Base-by-base conservation (phyloP, 1,140 invertebrate genomes). In the Aphis gossypii region DNA sequence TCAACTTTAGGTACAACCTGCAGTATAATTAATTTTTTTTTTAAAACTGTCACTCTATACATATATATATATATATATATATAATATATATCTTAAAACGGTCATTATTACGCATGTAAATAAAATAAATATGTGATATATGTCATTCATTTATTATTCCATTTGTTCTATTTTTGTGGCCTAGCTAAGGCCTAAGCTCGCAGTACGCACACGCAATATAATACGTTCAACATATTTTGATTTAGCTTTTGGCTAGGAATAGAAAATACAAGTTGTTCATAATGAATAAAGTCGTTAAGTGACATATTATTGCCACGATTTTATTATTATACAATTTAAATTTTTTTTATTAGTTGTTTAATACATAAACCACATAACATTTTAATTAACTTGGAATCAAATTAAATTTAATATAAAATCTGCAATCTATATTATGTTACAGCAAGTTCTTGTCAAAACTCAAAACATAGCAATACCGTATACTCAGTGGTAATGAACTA, bases 91-190 rank as follows among this genome's bases (percentile, higher is more conserved):
- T 51, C 18, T 51, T 51, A 51, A 51, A 51, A 51, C 48, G 48
- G 14, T 51, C 48, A 14, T 51, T 51, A 51, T 14, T 4, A 14
- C 30, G 11, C 11, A n/a, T 11, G 30, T 68, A 1, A 41, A 68
- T n/a, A 68, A 60, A 68, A 68, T 14, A 68, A 68, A 20, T n/a
- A 76, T 76, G n/a, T 20, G 5, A n/a, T 76, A 60, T 68, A 68
- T 4, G 14, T n/a, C 60, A 68, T 76, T 5, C 30, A n/a, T 76
- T 76, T n/a, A 76, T n/a, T n/a, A n/a, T n/a, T 35, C n/a, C 14
- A 76, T 76, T 76, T 76, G 60, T 76, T 76, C 60, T 76, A 76
- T 76, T 76, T 76, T 76, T 76, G 60, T 76, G 14, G 60, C n/a
- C 14, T 76, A 76, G 30, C 30, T 76, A 76, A 76, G 60, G 60